Evolutionary conservation across 2,113 vertebrate species (phyloP).

Genomic region (Thomomys bottae): DNA sequence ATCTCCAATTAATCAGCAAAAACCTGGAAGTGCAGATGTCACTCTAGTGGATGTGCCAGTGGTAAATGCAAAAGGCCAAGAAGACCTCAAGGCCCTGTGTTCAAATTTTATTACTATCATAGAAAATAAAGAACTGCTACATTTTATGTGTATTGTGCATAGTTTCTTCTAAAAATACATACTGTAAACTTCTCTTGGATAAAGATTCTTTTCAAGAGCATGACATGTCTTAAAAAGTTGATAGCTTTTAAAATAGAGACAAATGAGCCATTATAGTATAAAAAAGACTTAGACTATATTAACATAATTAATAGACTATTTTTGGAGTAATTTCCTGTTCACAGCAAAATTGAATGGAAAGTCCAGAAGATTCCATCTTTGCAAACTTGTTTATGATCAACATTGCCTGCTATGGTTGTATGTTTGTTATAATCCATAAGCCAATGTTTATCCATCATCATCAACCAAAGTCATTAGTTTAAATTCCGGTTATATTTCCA

Average conservation of each 20-base stretch:
- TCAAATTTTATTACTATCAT: no score
- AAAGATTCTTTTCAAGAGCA: constrained; percentile 64
- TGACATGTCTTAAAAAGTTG: constrained; percentile 54
- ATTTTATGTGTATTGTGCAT: background rate
- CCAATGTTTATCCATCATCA: background rate
- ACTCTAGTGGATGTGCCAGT: no score
- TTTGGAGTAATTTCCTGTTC: constrained; percentile 12
- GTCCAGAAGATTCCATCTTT: background rate
- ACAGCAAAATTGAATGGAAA: background rate
- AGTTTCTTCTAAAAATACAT: constrained; percentile 66
- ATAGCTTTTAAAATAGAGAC: no score
- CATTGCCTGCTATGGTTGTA: background rate
- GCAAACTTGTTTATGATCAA: background rate
- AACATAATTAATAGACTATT: constrained; percentile 14
- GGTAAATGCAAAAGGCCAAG: no score
- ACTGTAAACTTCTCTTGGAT: constrained; percentile 59
- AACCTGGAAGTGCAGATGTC: no score
- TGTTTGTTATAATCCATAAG: background rate
- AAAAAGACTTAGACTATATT: constrained; percentile 46
- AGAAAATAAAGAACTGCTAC: no score
- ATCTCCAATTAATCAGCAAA: no score
- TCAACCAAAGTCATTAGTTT: background rate
- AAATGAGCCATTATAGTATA: background rate
- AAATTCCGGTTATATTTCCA: background rate
- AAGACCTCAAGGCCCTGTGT: no score